phyloP scores from a whole-genome alignment of 2,797 vertebrate genomes.

The Acipenser oxyrinchus region DNA sequence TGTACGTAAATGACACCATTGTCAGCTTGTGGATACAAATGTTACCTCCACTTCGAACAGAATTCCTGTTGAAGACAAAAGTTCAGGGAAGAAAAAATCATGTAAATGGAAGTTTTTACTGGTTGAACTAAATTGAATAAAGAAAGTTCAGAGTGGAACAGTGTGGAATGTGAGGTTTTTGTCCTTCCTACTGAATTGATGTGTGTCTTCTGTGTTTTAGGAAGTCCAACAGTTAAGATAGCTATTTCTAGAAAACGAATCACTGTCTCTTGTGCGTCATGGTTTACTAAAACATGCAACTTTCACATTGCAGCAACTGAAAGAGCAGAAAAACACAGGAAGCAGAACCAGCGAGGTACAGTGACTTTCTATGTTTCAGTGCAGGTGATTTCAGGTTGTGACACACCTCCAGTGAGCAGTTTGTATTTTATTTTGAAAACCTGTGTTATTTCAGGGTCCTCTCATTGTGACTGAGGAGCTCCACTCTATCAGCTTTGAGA shows the following conservation, averaged over 20 bases:
- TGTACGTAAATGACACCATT: no score
- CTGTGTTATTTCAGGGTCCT: conserved; percentile 46
- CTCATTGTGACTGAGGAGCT: conserved; percentile 84
- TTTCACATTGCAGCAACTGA: conserved; percentile 73
- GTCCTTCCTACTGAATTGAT: no score
- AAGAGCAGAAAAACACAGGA: conserved; percentile 85
- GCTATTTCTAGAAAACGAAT: background rate
- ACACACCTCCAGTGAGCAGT: conserved; percentile 7
- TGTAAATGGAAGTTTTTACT: no score
- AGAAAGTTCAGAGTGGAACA: no score
- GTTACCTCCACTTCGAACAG: no score
- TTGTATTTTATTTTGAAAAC: no score
- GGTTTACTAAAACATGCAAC: background rate
- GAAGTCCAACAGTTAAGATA: background rate
- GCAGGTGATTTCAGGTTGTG: background rate
- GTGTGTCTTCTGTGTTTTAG: background rate
- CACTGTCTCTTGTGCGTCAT: background rate
- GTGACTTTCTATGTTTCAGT: background rate
- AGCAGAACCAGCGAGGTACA: conserved; percentile 86
- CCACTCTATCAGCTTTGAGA: conserved; percentile 81
- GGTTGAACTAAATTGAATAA: background rate
- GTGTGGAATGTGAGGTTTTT: no score
- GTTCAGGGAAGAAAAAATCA: no score
- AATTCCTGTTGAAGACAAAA: no score
- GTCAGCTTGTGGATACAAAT: no score